These are phyloP conservation scores for Macrophya alboannulata DNA, from an alignment of 2,888 invertebrate species.

Conservation along the genomic window DNA sequence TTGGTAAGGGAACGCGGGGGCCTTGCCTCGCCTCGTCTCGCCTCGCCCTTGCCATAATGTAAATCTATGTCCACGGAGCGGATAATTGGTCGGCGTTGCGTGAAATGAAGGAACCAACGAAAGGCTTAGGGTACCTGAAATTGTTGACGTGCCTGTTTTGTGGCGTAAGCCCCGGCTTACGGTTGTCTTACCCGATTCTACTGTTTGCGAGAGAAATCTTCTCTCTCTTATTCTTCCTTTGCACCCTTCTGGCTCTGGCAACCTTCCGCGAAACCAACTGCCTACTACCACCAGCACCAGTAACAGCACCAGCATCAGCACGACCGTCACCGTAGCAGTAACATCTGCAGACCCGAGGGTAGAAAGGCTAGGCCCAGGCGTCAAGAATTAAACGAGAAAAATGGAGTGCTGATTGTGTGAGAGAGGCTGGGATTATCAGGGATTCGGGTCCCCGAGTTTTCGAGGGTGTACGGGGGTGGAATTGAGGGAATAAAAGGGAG, in stretches of 20 bases:
- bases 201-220: slow-evolving; percentile 25
- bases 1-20: not conserved
- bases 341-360: slow-evolving; percentile 19
- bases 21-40: not conserved
- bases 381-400: slow-evolving; percentile 59
- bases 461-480: slow-evolving; percentile 15
- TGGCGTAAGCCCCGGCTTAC: slow-evolving; percentile 53
- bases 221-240: slow-evolving; percentile 26
- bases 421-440: slow-evolving; percentile 57
- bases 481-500: not conserved
- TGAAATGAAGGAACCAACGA: slow-evolving; percentile 54
- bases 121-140: slow-evolving; percentile 54
- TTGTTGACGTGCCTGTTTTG: slow-evolving; percentile 55
- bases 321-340: slow-evolving; percentile 6
- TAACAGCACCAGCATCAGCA: not conserved
- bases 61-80: slow-evolving; percentile 50
- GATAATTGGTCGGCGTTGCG: slow-evolving; percentile 52
- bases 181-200: slow-evolving; percentile 56
- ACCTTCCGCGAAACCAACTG: slow-evolving; percentile 9
- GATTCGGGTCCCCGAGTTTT: slow-evolving; percentile 51
- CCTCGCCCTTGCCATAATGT: slow-evolving; percentile 33
- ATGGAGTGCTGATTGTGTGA: slow-evolving; percentile 60
- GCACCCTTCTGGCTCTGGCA: not conserved
- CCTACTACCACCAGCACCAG: not conserved
- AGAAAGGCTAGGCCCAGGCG: slow-evolving; percentile 43